These are phyloP conservation scores for Zygothrica quintamaculata DNA, from an alignment of 2,888 invertebrate species.

Conservation along the genomic window DNA sequence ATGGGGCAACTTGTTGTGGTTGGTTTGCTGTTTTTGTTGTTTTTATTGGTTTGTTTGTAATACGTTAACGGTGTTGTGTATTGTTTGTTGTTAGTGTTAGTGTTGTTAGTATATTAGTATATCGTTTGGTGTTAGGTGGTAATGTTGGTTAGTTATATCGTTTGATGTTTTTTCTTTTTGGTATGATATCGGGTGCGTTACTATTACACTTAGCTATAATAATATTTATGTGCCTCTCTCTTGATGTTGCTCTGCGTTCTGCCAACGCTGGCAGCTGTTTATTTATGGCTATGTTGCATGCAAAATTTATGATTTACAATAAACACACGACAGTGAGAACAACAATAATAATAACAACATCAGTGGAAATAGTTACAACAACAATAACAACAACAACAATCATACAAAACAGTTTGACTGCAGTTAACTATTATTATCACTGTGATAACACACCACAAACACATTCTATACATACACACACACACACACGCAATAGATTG, in stretches of 20 bases:
- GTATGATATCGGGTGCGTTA: slow-evolving; percentile 60
- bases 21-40: slow-evolving; percentile 4
- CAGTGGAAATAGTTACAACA: slow-evolving; percentile 27
- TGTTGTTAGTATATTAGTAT: neutral
- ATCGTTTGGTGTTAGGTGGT: slow-evolving; percentile 19
- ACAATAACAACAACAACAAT: slow-evolving; percentile 36
- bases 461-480: neutral
- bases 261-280: slow-evolving; percentile 45
- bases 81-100: slow-evolving; percentile 12
- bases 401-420: slow-evolving; percentile 17
- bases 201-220: slow-evolving; percentile 73
- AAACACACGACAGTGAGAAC: slow-evolving; percentile 51
- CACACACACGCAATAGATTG: neutral
- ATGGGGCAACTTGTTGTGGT: slow-evolving; percentile 44
- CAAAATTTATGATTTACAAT: slow-evolving; percentile 77
- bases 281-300: slow-evolving; percentile 77
- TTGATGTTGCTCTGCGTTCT: slow-evolving; percentile 41
- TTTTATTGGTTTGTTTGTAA: slow-evolving; percentile 6
- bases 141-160: slow-evolving; percentile 17
- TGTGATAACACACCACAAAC: slow-evolving; percentile 5
- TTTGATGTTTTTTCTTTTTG: slow-evolving; percentile 21
- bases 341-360: slow-evolving; percentile 24
- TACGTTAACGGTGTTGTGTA: no score
- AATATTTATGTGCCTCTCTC: slow-evolving; percentile 65
- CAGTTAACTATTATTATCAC: slow-evolving; percentile 27